Conservation (phyloP, 1,140 invertebrate genomes). For the Archivesica marissinica region DNA sequence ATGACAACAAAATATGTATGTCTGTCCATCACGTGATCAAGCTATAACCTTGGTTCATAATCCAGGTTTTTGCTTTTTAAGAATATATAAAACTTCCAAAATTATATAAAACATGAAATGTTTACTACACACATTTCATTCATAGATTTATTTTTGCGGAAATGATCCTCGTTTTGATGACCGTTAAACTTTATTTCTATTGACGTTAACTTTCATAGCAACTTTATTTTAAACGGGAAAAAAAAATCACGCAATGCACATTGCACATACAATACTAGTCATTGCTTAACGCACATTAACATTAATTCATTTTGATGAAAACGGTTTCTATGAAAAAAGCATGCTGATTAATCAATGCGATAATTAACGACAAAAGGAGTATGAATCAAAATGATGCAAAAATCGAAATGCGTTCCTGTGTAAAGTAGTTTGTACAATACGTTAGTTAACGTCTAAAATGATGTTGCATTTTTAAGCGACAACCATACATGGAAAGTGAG, state of each 20-base stretch:
- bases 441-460: not conserved
- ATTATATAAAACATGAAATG: no score
- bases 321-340: constrained; percentile 9
- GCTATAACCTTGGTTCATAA: no score
- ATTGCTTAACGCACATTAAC: constrained; percentile 1
- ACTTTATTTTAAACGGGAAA: not conserved
- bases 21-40: no score
- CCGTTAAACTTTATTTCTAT: not conserved
- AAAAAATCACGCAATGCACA: not conserved
- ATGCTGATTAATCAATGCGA: constrained; percentile 28
- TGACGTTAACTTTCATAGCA: constrained; percentile 19
- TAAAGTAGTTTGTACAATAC: not conserved
- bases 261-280: not conserved
- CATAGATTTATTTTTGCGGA: not conserved
- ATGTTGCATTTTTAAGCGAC: no score
- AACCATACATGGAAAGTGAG: no score
- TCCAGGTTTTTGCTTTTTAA: no score
- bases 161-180: not conserved
- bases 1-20: no score
- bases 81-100: no score
- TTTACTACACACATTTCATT: no score
- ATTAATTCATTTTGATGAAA: constrained; percentile 35
- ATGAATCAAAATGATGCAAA: constrained; percentile 4
- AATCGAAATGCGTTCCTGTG: not conserved
- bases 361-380: constrained; percentile 39